A percentile compares a stretch with the other conserved stretches of the same genome.
Evolutionary conservation across 2,888 invertebrate species (phyloP).

Genomic region (Caenorhabditis panamensis): DNA sequence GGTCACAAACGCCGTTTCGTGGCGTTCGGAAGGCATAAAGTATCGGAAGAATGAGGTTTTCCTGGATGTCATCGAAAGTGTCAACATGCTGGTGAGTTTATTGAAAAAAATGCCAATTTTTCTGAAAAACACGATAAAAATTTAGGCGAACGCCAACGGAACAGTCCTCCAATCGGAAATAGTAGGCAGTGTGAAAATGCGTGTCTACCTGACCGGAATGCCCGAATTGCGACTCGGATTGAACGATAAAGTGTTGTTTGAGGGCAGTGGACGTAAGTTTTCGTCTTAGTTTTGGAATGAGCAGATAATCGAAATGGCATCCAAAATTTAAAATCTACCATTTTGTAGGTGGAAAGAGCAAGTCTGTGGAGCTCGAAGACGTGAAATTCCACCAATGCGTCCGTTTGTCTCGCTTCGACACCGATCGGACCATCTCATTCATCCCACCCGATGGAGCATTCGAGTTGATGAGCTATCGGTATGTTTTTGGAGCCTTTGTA

Average conservation of each 20-base stretch:
- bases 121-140: no score
- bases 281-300: no score
- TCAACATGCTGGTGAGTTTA: conserved; percentile 88
- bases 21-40: conserved; percentile 97
- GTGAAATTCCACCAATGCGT: conserved; percentile 99
- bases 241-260: conserved; percentile 97
- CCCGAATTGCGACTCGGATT: conserved; percentile 95
- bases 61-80: conserved; percentile 97
- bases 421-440: conserved; percentile 92
- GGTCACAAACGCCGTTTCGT: conserved; percentile 99
- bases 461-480: conserved; percentile 87
- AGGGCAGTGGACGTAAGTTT: conserved; percentile 89
- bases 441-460: conserved; percentile 99
- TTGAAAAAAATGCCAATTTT: not conserved
- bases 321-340: not conserved
- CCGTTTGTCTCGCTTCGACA: conserved; percentile 95
- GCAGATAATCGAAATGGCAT: not conserved
- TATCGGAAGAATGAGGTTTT: conserved; percentile 99
- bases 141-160: conserved; percentile 93
- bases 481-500: not conserved
- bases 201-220: conserved; percentile 98
- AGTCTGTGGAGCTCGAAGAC: conserved; percentile 97
- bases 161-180: conserved; percentile 97
- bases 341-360: conserved; percentile 84
- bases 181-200: conserved; percentile 98